Percentiles rank a stretch among this genome's conserved stretches.
Evolutionary conservation across 2,797 vertebrate species (phyloP).

Genomic region (Sternotherus odoratus): DNA sequence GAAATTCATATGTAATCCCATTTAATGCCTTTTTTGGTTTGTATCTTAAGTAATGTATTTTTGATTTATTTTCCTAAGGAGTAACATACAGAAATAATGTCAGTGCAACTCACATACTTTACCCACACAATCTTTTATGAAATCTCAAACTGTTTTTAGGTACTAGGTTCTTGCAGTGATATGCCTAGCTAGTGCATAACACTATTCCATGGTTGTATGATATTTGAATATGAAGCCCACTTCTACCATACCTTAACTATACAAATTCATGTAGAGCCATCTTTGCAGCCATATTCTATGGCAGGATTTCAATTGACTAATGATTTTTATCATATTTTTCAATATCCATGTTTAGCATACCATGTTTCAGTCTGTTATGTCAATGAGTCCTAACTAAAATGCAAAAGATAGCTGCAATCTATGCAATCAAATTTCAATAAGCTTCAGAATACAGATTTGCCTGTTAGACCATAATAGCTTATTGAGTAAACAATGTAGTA

Average conservation of each 20-base stretch:
- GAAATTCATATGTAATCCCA: not conserved
- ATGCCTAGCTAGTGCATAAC: not conserved
- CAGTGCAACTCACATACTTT: not conserved
- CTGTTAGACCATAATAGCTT: not conserved
- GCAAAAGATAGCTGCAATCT: not conserved
- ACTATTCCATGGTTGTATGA: not conserved
- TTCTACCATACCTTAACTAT: not conserved
- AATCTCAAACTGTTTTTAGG: not conserved
- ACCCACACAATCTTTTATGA: not conserved
- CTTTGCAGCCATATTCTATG: not conserved
- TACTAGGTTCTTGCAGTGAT: accelerated
- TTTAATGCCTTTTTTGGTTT: conserved; percentile 21
- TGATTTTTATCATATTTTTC: not conserved
- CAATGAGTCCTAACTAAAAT: not conserved
- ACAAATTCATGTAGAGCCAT: not conserved
- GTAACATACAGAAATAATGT: not conserved
- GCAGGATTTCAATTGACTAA: not conserved
- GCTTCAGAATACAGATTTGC: not conserved
- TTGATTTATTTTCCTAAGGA: not conserved
- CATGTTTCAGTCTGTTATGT: not conserved
- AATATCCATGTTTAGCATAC: not conserved
- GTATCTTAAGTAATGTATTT: conserved; percentile 1
- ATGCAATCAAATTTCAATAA: not conserved
- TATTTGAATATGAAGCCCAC: not conserved
- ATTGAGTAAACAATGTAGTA: not conserved